Evolutionary conservation across 2,888 invertebrate genomes (phyloP).

Genomic region (Gastracanthus pulcherrimus): DNA sequence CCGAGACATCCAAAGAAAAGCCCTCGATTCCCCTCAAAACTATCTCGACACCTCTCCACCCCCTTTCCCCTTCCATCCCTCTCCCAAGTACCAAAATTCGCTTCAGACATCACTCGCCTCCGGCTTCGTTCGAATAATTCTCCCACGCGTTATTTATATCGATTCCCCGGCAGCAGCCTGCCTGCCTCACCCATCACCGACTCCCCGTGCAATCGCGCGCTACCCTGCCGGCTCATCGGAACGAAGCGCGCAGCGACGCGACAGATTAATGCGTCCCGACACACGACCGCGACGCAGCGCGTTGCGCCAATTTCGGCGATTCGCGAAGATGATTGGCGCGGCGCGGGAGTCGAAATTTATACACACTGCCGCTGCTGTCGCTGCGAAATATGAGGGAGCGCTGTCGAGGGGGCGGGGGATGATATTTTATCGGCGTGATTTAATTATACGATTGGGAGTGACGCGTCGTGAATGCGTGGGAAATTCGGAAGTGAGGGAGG

Average conservation of each 20-base stretch:
- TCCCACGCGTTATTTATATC: background rate
- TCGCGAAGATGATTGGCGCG: constrained; percentile 33
- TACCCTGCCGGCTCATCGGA: background rate
- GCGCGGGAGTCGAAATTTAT: constrained; percentile 11
- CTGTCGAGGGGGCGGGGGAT: background rate
- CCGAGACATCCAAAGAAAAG: background rate
- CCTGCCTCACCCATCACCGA: background rate
- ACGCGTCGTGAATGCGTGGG: background rate
- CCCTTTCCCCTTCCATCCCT: background rate
- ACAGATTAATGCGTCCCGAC: constrained; percentile 39
- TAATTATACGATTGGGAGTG: background rate
- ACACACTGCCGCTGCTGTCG: background rate
- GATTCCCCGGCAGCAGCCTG: background rate
- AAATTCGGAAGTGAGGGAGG: background rate
- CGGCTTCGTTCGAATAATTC: background rate
- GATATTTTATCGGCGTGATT: constrained; percentile 29
- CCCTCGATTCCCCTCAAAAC: too few species aligned
- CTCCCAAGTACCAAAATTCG: background rate
- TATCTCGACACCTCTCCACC: background rate
- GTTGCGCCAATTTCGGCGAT: background rate
- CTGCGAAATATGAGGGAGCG: constrained; percentile 14
- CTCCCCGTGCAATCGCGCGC: background rate
- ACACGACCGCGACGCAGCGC: background rate
- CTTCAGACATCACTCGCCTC: background rate
- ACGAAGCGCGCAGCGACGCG: constrained; percentile 26